Conservation (phyloP, 2,888 invertebrate species). For the Erannis defoliaria region DNA sequence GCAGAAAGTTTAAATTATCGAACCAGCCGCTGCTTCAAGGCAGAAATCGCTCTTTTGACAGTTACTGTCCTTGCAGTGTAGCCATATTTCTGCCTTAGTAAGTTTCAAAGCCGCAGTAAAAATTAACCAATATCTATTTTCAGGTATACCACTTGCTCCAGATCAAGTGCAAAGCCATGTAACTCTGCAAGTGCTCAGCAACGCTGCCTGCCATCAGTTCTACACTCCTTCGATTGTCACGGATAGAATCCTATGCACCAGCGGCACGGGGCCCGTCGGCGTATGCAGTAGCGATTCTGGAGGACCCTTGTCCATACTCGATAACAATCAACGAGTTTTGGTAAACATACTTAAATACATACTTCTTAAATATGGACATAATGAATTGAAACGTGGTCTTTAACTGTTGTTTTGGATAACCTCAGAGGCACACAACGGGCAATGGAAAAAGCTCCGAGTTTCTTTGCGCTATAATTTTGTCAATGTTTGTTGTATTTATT, state of each 20-base stretch:
- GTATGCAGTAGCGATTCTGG: constrained; percentile 68
- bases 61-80: too few relatives aligned
- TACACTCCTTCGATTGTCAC: constrained; percentile 63
- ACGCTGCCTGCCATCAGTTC: constrained; percentile 59
- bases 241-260: constrained; percentile 67
- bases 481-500: background rate
- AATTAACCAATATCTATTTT: background rate
- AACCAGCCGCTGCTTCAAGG: too few relatives aligned
- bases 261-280: constrained; percentile 55
- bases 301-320: constrained; percentile 43
- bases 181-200: constrained; percentile 57
- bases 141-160: background rate
- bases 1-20: too few relatives aligned
- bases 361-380: too few relatives aligned
- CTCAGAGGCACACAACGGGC: background rate
- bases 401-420: background rate
- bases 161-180: constrained; percentile 35
- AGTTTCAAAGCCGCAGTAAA: background rate
- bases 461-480: too few relatives aligned
- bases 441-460: too few relatives aligned
- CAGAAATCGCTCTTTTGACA: background rate
- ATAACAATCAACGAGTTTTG: constrained; percentile 1
- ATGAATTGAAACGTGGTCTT: too few relatives aligned
- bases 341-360: constrained; percentile 1
- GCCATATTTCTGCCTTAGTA: background rate